Percentiles rank a stretch among this genome's conserved stretches.
phyloP scores from a whole-genome alignment of 2,113 vertebrate species.

The Hippotragus niger region DNA sequence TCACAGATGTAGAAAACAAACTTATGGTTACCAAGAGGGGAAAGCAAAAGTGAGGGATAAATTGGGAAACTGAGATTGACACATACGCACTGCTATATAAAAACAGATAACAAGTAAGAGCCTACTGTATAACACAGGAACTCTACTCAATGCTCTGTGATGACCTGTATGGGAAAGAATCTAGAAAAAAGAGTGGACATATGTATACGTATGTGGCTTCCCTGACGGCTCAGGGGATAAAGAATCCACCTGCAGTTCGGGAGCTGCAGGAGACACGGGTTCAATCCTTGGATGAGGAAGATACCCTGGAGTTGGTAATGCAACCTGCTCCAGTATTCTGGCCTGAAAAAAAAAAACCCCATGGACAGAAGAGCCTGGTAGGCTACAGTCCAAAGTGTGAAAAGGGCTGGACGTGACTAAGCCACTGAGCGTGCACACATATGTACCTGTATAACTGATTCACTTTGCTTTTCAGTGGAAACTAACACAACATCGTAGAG shows the following conservation, averaged over 20 bases:
- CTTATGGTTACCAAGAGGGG: neutral
- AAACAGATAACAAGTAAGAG: neutral
- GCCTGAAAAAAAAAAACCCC: neutral
- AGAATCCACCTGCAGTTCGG: neutral
- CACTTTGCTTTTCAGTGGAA: neutral
- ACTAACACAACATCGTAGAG: neutral
- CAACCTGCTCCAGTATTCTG: neutral
- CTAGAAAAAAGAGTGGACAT: neutral
- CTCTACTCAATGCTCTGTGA: neutral
- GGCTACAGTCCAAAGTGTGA: neutral
- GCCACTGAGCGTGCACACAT: neutral
- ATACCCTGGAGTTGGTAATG: neutral
- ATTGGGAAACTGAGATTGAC: neutral
- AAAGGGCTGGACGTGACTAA: neutral
- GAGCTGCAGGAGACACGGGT: neutral
- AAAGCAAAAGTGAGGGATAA: neutral
- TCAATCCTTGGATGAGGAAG: neutral
- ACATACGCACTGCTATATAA: neutral
- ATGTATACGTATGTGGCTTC: neutral
- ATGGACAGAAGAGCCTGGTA: neutral
- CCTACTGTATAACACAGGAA: neutral
- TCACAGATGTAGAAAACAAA: neutral
- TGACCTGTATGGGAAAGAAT: neutral
- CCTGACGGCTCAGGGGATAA: neutral
- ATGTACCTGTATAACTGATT: neutral